phyloP scores from a whole-genome alignment of 2,797 vertebrate species.

The Nothura maculosa region DNA sequence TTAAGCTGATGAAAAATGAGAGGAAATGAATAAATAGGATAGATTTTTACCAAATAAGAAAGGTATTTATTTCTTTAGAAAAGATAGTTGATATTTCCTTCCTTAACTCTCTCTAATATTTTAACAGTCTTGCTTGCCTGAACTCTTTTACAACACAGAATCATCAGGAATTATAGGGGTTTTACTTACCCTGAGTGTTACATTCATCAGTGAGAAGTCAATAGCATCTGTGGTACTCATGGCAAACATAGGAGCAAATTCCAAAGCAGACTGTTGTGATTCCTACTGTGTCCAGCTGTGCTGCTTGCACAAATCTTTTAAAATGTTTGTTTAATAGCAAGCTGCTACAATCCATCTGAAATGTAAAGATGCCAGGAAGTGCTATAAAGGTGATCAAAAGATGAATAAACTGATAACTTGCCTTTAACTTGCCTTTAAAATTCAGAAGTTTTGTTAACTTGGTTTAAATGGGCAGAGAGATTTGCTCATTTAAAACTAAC shows the following conservation, averaged over 20 bases:
- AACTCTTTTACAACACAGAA: neutral
- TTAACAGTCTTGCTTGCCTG: neutral
- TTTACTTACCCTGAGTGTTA: conserved; percentile 2
- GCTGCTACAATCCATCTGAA: conserved; percentile 19
- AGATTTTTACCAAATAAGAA: neutral
- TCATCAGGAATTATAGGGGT: conserved; percentile 13
- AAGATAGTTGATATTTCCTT: neutral
- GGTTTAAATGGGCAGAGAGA: neutral
- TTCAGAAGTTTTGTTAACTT: neutral
- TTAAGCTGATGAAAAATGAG: conserved; percentile 9
- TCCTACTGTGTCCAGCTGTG: neutral
- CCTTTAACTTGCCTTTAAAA: neutral
- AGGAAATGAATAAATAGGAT: neutral
- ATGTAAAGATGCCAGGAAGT: neutral
- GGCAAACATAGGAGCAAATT: neutral
- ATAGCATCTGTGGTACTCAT: neutral
- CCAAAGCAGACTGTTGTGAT: neutral
- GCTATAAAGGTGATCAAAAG: no score
- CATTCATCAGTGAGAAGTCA: conserved; percentile 5
- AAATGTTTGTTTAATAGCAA: conserved; percentile 18
- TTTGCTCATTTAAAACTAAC: neutral
- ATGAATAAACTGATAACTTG: conserved; percentile 16
- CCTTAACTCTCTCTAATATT: neutral
- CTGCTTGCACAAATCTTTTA: neutral
- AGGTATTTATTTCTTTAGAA: neutral